phyloP scores from a whole-genome alignment of 2,888 invertebrate species.

The Eledone cirrhosa region DNA sequence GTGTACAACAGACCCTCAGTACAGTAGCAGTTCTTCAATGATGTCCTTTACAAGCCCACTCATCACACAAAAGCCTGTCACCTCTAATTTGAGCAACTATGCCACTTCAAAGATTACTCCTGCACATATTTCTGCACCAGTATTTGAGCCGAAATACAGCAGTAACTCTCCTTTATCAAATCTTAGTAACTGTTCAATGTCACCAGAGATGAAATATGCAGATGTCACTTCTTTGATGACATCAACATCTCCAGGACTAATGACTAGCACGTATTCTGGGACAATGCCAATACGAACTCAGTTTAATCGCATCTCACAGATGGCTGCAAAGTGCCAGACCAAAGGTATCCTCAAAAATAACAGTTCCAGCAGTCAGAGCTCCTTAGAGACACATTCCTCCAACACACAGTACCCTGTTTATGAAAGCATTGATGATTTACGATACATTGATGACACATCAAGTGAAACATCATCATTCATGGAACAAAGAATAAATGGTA shows the following conservation, averaged over 20 bases:
- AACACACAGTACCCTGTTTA: slow-evolving; percentile 15
- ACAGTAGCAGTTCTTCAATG: slow-evolving; percentile 1
- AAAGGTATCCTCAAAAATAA: slow-evolving; percentile 5
- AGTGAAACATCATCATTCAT: slow-evolving; percentile 11
- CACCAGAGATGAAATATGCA: slow-evolving; percentile 17
- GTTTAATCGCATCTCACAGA: slow-evolving; percentile 10
- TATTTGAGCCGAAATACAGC: background rate
- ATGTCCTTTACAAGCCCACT: background rate
- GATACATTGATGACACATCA: slow-evolving; percentile 10
- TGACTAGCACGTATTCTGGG: background rate
- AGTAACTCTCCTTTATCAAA: background rate
- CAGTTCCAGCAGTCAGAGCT: background rate
- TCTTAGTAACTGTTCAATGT: background rate
- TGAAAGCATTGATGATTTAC: background rate
- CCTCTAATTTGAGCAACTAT: background rate
- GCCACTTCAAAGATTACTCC: background rate
- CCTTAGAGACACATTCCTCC: slow-evolving; percentile 7
- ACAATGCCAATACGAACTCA: slow-evolving; percentile 4
- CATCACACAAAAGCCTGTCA: background rate
- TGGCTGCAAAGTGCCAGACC: background rate
- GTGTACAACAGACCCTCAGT: background rate
- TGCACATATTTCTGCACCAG: background rate
- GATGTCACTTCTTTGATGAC: slow-evolving; percentile 20
- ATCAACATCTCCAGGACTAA: background rate
- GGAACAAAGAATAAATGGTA: background rate